Base-by-base conservation (phyloP, 2,113 vertebrate genomes). In the Microcebus tavaratra region DNA sequence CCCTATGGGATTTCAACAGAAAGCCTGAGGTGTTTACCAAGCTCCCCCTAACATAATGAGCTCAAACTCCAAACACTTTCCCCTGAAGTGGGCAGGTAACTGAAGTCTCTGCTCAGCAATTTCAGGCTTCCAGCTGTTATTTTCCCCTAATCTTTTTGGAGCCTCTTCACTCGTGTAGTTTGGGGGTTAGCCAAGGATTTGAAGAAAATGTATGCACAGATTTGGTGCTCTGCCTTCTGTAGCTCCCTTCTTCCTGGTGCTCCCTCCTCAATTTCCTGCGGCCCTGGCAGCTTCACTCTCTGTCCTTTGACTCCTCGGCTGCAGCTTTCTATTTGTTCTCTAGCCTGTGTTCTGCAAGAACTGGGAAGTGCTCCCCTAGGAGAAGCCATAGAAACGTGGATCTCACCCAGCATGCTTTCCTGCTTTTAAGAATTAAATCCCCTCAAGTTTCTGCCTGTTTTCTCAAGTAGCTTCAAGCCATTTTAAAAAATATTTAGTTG, bases 401-500 rank as follows among this genome's bases (percentile, higher is more conserved):
- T 79, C 53, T 91, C 76, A 79, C 39, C 70, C 48, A 53, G 34
- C 3, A 53, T 31, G 29, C 42, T n/a, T 75, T 65, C 27, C 27
- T 88, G 88, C 88, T 76, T 75, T 73, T 75, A 85, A 75, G n/a
- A 80, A 80, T 20, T 31, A 31, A 95, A 67, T 88, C n/a, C 13
- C 29, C 34, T 94, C 42, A 76, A 27, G 65, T 94, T 68, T 63
- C 50, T 70, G 27, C 50, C 82, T 80, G 36, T 2, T 39, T 81
- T 78, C 53, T 90, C 55, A 63, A 73, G 45, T 50, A 88, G 72
- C 21, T 90, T 83, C 78, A 73, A 90, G 55, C 18, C 55, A 88
- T 83, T 82, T 78, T 14, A 3, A 39, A 48, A 48, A 48, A 48
- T 48, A 48, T 48, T 48, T 48, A 48, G 9, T 48, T 48, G 48